Evolutionary conservation across 2,113 vertebrate species (phyloP).

Genomic region (Triplophysa dalaica): DNA sequence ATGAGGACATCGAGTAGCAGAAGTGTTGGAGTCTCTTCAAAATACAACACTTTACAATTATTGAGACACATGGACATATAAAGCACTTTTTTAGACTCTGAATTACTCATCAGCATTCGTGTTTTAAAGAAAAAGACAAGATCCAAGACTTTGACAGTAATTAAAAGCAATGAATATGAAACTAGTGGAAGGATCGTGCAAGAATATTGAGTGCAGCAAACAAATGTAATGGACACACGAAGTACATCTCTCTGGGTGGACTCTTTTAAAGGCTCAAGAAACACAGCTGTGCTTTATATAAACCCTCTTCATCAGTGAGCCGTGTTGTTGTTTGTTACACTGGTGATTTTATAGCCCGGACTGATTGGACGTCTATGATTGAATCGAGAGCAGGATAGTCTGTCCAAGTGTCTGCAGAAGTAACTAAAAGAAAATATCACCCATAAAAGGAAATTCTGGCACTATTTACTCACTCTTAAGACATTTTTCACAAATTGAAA

Average conservation of each 20-base stretch:
- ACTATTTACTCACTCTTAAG: too few relatives aligned
- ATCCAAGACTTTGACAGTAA: constrained; percentile 1
- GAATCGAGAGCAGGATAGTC: constrained; percentile 50
- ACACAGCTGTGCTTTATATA: constrained; percentile 29
- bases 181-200: background rate
- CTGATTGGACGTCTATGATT: constrained; percentile 57
- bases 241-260: background rate
- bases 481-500: too few relatives aligned
- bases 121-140: background rate
- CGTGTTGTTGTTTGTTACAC: constrained; percentile 32
- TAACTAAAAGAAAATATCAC: too few relatives aligned
- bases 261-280: constrained; percentile 12
- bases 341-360: constrained; percentile 50
- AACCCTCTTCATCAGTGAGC: constrained; percentile 48
- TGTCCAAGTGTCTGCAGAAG: background rate
- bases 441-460: too few relatives aligned
- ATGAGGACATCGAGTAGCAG: constrained; percentile 11
- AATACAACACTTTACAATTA: constrained; percentile 4
- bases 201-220: constrained; percentile 17
- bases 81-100: constrained; percentile 2
- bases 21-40: constrained; percentile 11
- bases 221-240: constrained; percentile 24
- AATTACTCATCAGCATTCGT: background rate
- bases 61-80: background rate
- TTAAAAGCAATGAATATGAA: constrained; percentile 11